Conservation (phyloP, 2,797 vertebrate genomes). For the Karalla daura region DNA sequence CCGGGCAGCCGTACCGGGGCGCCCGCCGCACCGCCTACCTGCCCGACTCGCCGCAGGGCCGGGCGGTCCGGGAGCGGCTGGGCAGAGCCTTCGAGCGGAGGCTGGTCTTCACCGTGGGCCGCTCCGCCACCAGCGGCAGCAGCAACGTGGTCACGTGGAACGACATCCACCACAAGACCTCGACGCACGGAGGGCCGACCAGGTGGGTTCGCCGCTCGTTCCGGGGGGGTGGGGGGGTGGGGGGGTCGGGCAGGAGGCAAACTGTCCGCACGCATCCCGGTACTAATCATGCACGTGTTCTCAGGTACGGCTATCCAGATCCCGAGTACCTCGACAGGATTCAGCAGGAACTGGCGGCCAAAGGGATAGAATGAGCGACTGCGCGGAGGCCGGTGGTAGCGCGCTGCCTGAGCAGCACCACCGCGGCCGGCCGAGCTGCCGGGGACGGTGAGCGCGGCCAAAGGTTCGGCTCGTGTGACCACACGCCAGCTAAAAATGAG, state of each 20-base stretch:
- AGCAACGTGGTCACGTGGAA: constrained; percentile 84
- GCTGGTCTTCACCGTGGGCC: constrained; percentile 82
- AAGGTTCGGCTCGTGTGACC: too few relatives aligned
- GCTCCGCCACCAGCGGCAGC: constrained; percentile 78
- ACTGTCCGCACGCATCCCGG: neutral
- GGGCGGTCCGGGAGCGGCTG: constrained; percentile 63
- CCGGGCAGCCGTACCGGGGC: constrained; percentile 75
- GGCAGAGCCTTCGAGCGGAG: constrained; percentile 76
- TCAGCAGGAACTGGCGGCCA: constrained; percentile 88
- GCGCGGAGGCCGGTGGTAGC: too few relatives aligned
- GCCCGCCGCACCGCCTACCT: constrained; percentile 75
- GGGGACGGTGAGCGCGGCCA: too few relatives aligned
- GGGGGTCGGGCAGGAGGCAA: too few relatives aligned
- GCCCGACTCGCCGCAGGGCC: constrained; percentile 75
- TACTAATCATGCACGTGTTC: too few relatives aligned
- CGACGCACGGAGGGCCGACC: constrained; percentile 74
- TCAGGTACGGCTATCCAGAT: constrained; percentile 93
- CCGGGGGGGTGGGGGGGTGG: too few relatives aligned
- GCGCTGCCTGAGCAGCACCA: too few relatives aligned
- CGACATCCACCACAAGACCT: constrained; percentile 86
- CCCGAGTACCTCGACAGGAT: constrained; percentile 87
- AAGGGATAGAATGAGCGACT: constrained; percentile 90
- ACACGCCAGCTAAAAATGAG: too few relatives aligned
- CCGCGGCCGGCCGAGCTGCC: too few relatives aligned
- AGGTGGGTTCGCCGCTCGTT: too few relatives aligned